phyloP scores from a whole-genome alignment of 2,113 vertebrate genomes.

The Scalopus aquaticus region DNA sequence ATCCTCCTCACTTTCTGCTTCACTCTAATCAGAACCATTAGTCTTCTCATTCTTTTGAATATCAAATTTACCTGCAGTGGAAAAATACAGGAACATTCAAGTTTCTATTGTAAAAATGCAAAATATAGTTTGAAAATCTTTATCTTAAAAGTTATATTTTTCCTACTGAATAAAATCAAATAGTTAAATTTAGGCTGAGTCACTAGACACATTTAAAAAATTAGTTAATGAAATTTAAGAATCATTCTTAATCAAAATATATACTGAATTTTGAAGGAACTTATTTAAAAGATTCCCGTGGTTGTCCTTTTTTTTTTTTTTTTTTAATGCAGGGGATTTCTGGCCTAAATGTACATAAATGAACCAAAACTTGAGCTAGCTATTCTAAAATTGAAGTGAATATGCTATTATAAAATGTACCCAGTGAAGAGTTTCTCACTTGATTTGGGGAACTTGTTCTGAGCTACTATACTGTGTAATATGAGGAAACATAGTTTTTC shows the following conservation, averaged over 20 bases:
- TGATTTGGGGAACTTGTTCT: background rate
- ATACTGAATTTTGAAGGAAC: background rate
- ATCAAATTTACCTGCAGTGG: slow-evolving; percentile 74
- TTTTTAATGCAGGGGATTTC: background rate
- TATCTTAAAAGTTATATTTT: background rate
- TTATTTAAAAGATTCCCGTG: background rate
- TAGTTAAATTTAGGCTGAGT: background rate
- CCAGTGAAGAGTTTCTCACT: background rate
- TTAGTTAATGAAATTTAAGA: background rate
- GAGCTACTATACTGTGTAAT: background rate
- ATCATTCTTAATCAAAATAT: background rate
- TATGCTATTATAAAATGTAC: background rate
- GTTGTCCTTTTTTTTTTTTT: background rate
- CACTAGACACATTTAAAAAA: background rate
- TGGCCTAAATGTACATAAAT: background rate
- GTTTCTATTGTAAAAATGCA: slow-evolving; percentile 34
- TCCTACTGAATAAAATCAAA: background rate
- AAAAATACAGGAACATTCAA: slow-evolving; percentile 62
- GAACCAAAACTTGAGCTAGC: background rate
- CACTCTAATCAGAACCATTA: slow-evolving; percentile 76
- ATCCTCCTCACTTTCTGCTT: slow-evolving; percentile 77
- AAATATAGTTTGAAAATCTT: background rate
- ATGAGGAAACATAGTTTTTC: background rate
- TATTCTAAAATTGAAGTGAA: slow-evolving; percentile 4
- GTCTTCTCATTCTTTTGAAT: slow-evolving; percentile 65